Evolutionary conservation across 2,797 vertebrate genomes (phyloP).

Genomic region (Poecilia velifera): DNA sequence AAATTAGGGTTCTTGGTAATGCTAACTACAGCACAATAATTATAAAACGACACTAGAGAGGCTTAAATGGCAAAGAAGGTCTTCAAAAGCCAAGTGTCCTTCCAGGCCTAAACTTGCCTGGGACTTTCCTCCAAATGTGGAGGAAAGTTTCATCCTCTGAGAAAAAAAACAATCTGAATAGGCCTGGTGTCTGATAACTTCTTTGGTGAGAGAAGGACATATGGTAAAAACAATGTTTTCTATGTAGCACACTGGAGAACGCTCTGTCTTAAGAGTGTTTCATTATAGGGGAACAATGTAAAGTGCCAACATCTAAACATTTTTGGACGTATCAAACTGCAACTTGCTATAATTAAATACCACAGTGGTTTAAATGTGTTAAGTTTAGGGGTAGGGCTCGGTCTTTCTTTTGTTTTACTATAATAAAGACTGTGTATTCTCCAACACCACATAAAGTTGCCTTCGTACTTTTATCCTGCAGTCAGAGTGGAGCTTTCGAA

Average conservation of each 20-base stretch:
- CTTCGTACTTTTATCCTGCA: conserved; percentile 26
- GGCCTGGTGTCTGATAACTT: neutral
- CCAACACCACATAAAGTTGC: conserved; percentile 7
- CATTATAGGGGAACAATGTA: neutral
- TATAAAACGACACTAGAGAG: neutral
- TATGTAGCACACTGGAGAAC: neutral
- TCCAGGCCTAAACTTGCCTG: neutral
- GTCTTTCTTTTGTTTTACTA: conserved; percentile 13
- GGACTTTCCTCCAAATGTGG: neutral
- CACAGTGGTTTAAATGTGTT: neutral
- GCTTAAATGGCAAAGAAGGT: neutral
- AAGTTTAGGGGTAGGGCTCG: neutral
- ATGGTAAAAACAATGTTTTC: neutral
- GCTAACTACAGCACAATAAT: neutral
- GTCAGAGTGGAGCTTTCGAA: conserved; percentile 31
- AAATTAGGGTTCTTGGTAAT: neutral
- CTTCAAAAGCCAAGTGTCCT: neutral
- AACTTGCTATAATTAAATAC: neutral
- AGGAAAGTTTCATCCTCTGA: neutral
- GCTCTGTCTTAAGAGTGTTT: neutral
- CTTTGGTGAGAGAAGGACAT: neutral
- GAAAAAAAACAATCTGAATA: neutral
- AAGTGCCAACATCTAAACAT: neutral
- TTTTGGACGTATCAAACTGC: neutral
- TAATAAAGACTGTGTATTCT: conserved; percentile 24